phyloP scores from a whole-genome alignment of 2,888 invertebrate species.

The Caenorhabditis auriculariae region DNA sequence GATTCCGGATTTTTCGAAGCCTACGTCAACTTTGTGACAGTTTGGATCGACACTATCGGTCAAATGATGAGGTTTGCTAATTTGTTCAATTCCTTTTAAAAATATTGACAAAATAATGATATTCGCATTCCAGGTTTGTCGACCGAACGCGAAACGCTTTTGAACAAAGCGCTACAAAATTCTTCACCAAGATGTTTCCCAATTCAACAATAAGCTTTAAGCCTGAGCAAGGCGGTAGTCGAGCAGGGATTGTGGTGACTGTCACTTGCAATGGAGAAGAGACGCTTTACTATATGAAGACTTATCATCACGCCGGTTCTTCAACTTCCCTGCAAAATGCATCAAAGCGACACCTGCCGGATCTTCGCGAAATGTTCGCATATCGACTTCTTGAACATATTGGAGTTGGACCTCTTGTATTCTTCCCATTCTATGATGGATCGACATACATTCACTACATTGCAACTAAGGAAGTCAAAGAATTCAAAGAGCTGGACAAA shows the following conservation, averaged over 20 bases:
- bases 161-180: conserved; percentile 23
- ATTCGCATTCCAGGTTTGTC: conserved; percentile 17
- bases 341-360: conserved; percentile 20
- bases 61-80: conserved; percentile 24
- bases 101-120: conserved; percentile 23
- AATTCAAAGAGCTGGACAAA: conserved; percentile 23
- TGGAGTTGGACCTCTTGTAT: conserved; percentile 24
- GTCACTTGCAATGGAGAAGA: conserved; percentile 15
- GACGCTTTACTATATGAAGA: conserved; percentile 22
- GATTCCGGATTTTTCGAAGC: conserved; percentile 22
- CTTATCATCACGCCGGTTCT: conserved; percentile 26
- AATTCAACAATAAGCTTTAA: conserved; percentile 19
- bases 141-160: conserved; percentile 16
- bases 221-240: conserved; percentile 17
- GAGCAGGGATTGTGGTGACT: conserved; percentile 17
- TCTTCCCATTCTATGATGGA: conserved; percentile 21
- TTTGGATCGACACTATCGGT: conserved; percentile 19
- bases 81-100: conserved; percentile 14
- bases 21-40: conserved; percentile 8
- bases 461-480: conserved; percentile 21
- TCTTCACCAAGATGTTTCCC: conserved; percentile 20
- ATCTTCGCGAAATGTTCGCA: conserved; percentile 29
- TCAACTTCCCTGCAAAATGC: conserved; percentile 21
- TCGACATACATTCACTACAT: conserved; percentile 19
- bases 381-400: conserved; percentile 21